These are phyloP conservation scores for Pipistrellus pipistrellus DNA, from an alignment of 2,797 vertebrate species.

Conservation along the genomic window DNA sequence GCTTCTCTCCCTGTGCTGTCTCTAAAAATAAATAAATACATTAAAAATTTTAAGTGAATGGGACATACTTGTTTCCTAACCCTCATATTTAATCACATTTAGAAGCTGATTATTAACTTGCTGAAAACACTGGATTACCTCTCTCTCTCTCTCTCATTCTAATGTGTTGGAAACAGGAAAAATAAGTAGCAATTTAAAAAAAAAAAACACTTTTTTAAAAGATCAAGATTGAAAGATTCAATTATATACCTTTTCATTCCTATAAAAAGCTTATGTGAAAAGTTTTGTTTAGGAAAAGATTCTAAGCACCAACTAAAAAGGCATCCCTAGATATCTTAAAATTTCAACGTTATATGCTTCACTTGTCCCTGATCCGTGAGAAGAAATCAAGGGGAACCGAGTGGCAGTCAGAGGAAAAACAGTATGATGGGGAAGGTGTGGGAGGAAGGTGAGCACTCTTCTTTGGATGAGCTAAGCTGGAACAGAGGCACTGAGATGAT, in stretches of 20 bases:
- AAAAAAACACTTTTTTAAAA: not conserved
- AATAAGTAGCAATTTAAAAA: not conserved
- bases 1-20: no score
- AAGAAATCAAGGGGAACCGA: not conserved
- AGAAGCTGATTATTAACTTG: conserved; percentile 22
- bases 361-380: not conserved
- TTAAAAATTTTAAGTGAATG: no score
- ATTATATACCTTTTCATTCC: not conserved
- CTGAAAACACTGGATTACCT: not conserved
- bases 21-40: no score
- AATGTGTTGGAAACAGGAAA: not conserved
- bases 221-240: not conserved
- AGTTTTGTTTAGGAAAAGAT: not conserved
- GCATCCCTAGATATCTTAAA: not conserved
- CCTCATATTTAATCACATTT: conserved; percentile 37
- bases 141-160: not conserved
- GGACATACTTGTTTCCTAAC: not conserved
- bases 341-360: not conserved
- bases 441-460: not conserved
- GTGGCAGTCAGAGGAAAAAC: not conserved
- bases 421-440: not conserved
- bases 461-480: not conserved
- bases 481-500: not conserved
- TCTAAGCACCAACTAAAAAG: conserved; percentile 22
- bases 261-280: not conserved